Base-by-base conservation (phyloP, 2,888 invertebrate genomes). In the Cosmorhoe ocellata region DNA sequence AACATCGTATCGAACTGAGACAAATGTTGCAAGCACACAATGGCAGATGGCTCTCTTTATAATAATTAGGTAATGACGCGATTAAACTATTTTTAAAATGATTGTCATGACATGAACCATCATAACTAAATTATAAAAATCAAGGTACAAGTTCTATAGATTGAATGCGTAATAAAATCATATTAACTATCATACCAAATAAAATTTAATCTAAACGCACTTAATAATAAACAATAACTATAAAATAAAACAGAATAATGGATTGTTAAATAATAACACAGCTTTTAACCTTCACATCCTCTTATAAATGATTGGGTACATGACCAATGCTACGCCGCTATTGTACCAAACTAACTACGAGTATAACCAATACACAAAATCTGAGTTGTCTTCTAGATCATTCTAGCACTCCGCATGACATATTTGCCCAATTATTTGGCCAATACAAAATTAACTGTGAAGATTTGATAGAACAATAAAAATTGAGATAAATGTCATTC, bases 211-310 rank as follows among this genome's bases (percentile, higher is more conserved):
- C 89, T 89, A 90, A 90, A 89, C 85, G 71, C 68, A 74, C 87
- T 83, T 88, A 88, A 58, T 70, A 81, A 83, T 86, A 89, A 89
- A 88, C 79, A 85, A 87, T 87, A 87, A 84, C 85, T 89, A 89
- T 79, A 81, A 89, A 89, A 88, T 87, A 88, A 88, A 88, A 87
- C 84, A 87, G 84, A 85, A 83, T 86, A 86, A 81, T 87, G 86
- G 88, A 86, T 84, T 84, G 87, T 88, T 85, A 88, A 84, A 84
- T 86, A 84, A 87, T 90, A 90, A 87, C 87, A 89, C 89, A 90
- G 88, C 84, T 87, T 83, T 84, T 75, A 76, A 79, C 77, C 80
- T 82, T 80, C 81, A 76, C 83, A 79, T 74, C 74, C 71, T 76
- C 76, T 72, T 24, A 4, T 18, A 78, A 79, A 75, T 73, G 69